Evolutionary conservation across 2,888 invertebrate genomes (phyloP).

Genomic region (Apotomis capreana): DNA sequence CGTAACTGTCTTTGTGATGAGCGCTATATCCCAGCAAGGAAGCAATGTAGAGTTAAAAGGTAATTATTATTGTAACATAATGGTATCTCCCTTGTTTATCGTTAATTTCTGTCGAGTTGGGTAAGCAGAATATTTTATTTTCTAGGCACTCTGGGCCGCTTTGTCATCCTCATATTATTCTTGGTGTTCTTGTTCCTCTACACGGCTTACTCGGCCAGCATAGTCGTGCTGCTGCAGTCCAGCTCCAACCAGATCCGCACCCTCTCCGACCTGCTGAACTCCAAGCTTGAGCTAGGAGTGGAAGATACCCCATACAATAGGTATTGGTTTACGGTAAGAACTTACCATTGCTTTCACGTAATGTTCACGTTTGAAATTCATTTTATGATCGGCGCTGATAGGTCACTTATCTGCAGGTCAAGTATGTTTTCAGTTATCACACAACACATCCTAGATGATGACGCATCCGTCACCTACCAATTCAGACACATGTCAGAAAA

Average conservation of each 20-base stretch:
- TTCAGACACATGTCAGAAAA: too few relatives aligned
- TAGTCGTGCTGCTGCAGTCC: conserved; percentile 88
- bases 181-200: conserved; percentile 86
- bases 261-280: conserved; percentile 84
- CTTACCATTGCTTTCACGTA: too few relatives aligned
- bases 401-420: too few relatives aligned
- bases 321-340: conserved; percentile 75
- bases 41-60: conserved; percentile 63
- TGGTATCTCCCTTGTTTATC: too few relatives aligned
- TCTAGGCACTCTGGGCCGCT: conserved; percentile 77
- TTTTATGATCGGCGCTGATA: too few relatives aligned
- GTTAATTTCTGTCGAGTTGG: too few relatives aligned
- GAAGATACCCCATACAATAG: conserved; percentile 86
- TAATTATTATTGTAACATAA: conserved; percentile 35
- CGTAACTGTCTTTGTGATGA: conserved; percentile 78
- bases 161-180: conserved; percentile 84
- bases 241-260: conserved; percentile 86
- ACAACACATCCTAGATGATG: too few relatives aligned
- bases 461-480: too few relatives aligned
- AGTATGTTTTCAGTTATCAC: too few relatives aligned
- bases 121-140: conserved; percentile 37
- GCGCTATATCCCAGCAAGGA: conserved; percentile 85
- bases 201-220: conserved; percentile 89
- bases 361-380: too few relatives aligned
- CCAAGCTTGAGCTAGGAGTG: conserved; percentile 85